Evolutionary conservation across 1,140 invertebrate genomes (phyloP).

Genomic region (Myzus persicae): DNA sequence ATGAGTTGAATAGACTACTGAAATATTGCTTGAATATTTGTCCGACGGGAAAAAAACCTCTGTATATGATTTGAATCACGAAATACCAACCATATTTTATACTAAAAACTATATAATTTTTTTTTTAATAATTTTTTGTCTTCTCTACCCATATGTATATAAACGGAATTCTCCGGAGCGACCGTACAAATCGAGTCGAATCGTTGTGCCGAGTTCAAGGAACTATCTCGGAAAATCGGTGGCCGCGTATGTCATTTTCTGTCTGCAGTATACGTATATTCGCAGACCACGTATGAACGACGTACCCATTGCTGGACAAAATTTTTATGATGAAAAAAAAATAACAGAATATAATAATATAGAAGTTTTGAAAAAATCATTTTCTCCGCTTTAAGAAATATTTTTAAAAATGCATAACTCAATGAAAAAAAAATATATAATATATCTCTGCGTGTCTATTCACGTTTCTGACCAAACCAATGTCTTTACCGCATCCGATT

Average conservation of each 20-base stretch:
- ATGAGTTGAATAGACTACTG: neutral
- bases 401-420: slow-evolving; percentile 12
- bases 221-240: slow-evolving; percentile 48
- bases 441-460: neutral
- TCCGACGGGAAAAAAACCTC: neutral
- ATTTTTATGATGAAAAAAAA: neutral
- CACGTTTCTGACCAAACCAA: neutral
- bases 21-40: neutral
- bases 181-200: slow-evolving; percentile 45
- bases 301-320: neutral
- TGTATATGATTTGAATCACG: neutral
- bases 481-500: neutral
- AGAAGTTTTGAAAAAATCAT: neutral
- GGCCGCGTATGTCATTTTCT: slow-evolving; percentile 18
- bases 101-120: slow-evolving; percentile 23
- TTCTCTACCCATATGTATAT: neutral
- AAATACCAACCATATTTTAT: slow-evolving; percentile 15
- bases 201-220: slow-evolving; percentile 46
- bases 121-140: slow-evolving; percentile 1
- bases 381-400: neutral
- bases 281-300: neutral
- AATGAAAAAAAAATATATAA: neutral
- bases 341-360: neutral
- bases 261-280: neutral
- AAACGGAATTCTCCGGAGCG: slow-evolving; percentile 4